Base-by-base conservation (phyloP, 2,888 invertebrate genomes). In the Dysmachus trigonus region DNA sequence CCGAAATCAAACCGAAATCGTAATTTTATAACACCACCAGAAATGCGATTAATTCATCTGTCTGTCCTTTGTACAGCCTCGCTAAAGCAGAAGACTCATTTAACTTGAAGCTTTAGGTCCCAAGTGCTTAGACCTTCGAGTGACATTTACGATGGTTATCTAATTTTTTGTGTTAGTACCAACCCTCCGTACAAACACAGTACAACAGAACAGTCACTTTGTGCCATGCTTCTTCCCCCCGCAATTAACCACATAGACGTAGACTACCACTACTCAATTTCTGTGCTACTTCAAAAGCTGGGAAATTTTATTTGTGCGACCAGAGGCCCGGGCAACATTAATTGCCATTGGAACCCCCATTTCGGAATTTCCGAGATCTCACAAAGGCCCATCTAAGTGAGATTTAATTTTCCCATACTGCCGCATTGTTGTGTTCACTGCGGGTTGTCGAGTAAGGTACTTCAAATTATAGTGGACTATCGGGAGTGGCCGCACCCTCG, bases 331-430 rank as follows among this genome's bases (percentile, higher is more conserved):
- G 53, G 8, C 22, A 72, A 72, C 30, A 72, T 72, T 72, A 72
- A 72, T 72, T 72, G 33, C 72, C 72, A 72, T 72, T n/a, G 72
- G 72, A 72, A 31, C 72, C 72, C 72, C 72, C 33, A 72, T 72
- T 72, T 72, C 72, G 13, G 72, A 30, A 72, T 31, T 72, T 30
- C 27, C 72, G 72, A 72, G 72, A 31, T 31, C 72, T 31, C 33
- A 72, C 72, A 72, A 72, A 72, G 72, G 72, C 15, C 72, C 72
- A 72, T 13, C 72, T 72, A 72, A 72, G 72, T 72, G 72, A 72
- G 72, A 72, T 72, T 72, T 10, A 72, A 72, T 30, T 72, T 30
- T 30, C 72, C 4, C 30, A 15, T 30, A 30, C 72, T 53, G 53
- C 53, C 53, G 18, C 53, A 53, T 18, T 53, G 53, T 22, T 53